Conservation (phyloP, 2,113 vertebrate species). For the Eulemur macaco region DNA sequence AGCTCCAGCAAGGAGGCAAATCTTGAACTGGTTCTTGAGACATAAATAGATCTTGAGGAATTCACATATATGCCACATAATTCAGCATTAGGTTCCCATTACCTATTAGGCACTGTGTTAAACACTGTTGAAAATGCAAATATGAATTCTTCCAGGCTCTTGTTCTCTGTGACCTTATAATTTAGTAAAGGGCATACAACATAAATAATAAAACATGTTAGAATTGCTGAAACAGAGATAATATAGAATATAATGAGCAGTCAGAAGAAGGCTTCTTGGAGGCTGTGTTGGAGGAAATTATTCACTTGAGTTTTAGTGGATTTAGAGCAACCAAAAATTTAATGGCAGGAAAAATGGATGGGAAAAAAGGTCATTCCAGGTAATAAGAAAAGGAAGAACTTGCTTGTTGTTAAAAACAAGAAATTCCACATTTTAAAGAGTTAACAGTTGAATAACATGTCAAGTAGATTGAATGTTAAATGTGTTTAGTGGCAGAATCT, state of each 20-base stretch:
- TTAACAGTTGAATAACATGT: not conserved
- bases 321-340: not conserved
- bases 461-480: not conserved
- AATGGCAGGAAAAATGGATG: not conserved
- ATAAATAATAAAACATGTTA: conserved; percentile 16
- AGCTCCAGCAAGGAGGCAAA: not conserved
- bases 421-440: not conserved
- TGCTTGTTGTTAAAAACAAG: not conserved
- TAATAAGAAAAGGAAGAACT: not conserved
- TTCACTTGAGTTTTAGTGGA: not conserved
- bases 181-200: not conserved
- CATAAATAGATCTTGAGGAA: not conserved
- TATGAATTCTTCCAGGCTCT: not conserved
- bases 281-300: not conserved
- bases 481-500: not conserved
- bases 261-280: not conserved
- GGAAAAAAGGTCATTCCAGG: not conserved
- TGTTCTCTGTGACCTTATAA: conserved; percentile 1
- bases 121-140: conserved; percentile 33
- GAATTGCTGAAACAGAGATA: not conserved
- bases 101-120: not conserved
- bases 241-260: not conserved
- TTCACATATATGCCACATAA: not conserved
- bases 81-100: not conserved
- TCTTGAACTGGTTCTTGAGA: conserved; percentile 10